These are phyloP conservation scores for Chloebia gouldiae DNA, from an alignment of 2,113 vertebrate genomes.

Conservation along the genomic window DNA sequence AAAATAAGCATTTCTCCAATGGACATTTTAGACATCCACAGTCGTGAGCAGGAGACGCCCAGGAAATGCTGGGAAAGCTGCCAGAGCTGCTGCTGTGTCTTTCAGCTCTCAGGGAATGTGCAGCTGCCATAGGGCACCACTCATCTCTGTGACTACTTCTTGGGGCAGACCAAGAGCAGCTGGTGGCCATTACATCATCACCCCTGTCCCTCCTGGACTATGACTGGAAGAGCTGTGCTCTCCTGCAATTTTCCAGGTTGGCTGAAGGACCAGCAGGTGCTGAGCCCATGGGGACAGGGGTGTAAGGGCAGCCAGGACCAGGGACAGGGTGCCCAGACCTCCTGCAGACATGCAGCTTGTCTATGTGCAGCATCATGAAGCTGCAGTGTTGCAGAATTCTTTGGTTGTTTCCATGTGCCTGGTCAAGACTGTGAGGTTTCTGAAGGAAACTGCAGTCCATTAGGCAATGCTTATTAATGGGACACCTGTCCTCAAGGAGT, in stretches of 20 bases:
- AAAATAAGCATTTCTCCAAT: not conserved
- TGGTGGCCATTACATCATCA: not conserved
- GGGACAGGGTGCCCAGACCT: not conserved
- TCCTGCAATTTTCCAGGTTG: not conserved
- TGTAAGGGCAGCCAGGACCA: not conserved
- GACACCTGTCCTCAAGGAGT: not conserved
- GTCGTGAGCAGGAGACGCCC: not conserved
- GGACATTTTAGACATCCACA: fast-evolving
- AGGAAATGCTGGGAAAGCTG: fast-evolving
- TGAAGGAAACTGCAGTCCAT: not conserved
- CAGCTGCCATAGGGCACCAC: not conserved
- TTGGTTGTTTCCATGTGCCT: not conserved
- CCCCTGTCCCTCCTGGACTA: not conserved
- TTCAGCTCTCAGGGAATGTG: not conserved
- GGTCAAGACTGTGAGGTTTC: not conserved
- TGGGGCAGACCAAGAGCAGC: not conserved
- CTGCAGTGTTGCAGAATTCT: fast-evolving
- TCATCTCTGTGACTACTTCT: fast-evolving
- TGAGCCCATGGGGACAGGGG: fast-evolving
- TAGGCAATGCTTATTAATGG: not conserved
- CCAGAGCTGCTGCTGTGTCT: fast-evolving
- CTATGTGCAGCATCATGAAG: not conserved
- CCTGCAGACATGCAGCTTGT: not conserved
- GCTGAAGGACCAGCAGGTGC: not conserved
- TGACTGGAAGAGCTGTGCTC: not conserved